These are phyloP conservation scores for Colletes collaris DNA, from an alignment of 2,888 invertebrate species.

Conservation along the genomic window DNA sequence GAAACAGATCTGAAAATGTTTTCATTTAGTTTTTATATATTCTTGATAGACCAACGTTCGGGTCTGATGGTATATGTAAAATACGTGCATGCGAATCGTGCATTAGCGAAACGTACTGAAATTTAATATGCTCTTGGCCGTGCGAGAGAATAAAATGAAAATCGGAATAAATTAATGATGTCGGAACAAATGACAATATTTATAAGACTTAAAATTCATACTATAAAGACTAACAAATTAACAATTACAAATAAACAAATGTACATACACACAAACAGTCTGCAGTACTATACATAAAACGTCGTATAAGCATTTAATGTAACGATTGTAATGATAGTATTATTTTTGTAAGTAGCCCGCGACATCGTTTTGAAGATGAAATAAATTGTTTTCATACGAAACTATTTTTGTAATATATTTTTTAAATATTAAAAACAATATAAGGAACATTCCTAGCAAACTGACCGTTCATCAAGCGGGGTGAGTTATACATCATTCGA, in stretches of 20 bases:
- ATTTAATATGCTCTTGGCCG: constrained; percentile 1
- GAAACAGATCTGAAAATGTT: constrained; percentile 9
- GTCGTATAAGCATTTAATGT: constrained; percentile 39
- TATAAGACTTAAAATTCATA: constrained; percentile 30
- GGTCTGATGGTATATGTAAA: constrained; percentile 7
- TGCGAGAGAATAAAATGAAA: constrained; percentile 13
- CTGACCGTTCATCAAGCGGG: too few relatives aligned
- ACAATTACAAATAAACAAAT: constrained; percentile 17
- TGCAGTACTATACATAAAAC: constrained; percentile 28
- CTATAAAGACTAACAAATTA: constrained; percentile 17
- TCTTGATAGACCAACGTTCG: constrained; percentile 3
- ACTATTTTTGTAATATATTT: not conserved
- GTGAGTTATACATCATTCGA: too few relatives aligned
- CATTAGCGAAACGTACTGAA: not conserved
- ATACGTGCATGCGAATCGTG: not conserved
- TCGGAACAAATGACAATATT: constrained; percentile 28
- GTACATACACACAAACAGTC: constrained; percentile 45
- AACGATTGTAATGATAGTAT: constrained; percentile 59
- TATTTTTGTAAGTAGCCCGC: constrained; percentile 63
- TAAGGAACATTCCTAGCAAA: too few relatives aligned
- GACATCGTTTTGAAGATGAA: constrained; percentile 59
- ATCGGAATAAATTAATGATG: not conserved
- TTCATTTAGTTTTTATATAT: not conserved
- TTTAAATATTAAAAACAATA: too few relatives aligned
- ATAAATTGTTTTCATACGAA: constrained; percentile 63